A percentile compares a stretch with the other conserved stretches of the same genome.
phyloP scores from a whole-genome alignment of 2,888 invertebrate species.

The Tetragonisca angustula region DNA sequence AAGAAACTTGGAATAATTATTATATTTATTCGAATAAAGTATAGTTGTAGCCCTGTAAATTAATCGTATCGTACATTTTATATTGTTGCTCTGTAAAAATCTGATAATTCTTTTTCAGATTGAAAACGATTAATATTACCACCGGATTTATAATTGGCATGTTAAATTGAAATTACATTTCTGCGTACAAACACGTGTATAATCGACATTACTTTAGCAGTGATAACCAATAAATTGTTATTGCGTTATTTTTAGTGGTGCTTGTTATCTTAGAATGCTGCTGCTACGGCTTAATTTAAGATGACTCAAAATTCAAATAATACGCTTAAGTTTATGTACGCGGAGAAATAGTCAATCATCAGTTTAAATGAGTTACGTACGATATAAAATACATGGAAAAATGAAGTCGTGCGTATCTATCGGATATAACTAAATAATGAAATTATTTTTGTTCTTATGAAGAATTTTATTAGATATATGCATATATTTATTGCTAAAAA shows the following conservation, averaged over 20 bases:
- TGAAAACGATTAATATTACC: background rate
- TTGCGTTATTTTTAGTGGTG: conserved; percentile 63
- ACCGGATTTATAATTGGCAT: conserved; percentile 8
- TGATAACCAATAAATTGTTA: conserved; percentile 73
- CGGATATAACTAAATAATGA: background rate
- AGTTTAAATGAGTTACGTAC: background rate
- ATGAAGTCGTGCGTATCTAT: background rate
- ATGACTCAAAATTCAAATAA: background rate
- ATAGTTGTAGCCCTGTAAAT: conserved; percentile 43
- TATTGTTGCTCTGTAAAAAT: background rate
- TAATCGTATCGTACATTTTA: conserved; percentile 40
- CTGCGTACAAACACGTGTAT: conserved; percentile 35
- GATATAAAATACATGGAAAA: background rate
- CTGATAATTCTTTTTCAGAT: background rate
- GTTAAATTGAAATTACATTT: conserved; percentile 13
- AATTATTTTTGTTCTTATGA: background rate
- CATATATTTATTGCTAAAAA: conserved; percentile 9
- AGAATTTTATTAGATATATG: background rate
- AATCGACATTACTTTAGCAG: conserved; percentile 52
- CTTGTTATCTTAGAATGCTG: background rate
- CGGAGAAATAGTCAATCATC: conserved; percentile 33
- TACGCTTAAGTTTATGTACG: background rate
- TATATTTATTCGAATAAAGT: conserved; percentile 52
- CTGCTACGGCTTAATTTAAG: background rate
- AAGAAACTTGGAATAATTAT: background rate